Conservation (phyloP, 2,797 vertebrate genomes). For the Gymnocypris eckloni region DNA sequence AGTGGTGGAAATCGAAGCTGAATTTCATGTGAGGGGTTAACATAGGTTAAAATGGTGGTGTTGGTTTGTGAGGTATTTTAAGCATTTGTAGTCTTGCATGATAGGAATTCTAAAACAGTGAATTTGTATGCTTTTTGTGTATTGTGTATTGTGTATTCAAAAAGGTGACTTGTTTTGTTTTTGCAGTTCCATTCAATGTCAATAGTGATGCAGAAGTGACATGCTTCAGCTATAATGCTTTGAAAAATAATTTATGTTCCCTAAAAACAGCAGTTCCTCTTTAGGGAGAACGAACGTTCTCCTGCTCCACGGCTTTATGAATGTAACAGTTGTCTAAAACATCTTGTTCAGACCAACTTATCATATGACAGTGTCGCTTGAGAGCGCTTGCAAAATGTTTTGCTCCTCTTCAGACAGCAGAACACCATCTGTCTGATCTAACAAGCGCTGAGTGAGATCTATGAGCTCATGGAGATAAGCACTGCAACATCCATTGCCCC, state of each 20-base stretch:
- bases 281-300: conserved; percentile 10
- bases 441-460: conserved; percentile 46
- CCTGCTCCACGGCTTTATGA: conserved; percentile 31
- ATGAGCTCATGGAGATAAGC: conserved; percentile 18
- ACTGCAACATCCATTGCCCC: conserved; percentile 26
- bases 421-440: conserved; percentile 56
- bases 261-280: conserved; percentile 20
- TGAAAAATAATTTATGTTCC: neutral
- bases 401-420: conserved; percentile 28
- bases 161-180: neutral
- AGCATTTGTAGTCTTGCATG: neutral
- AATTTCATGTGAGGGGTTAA: conserved; percentile 2
- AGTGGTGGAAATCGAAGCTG: conserved; percentile 10
- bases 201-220: neutral
- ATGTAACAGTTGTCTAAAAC: conserved; percentile 26
- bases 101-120: neutral
- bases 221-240: neutral
- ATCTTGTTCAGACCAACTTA: conserved; percentile 43
- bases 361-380: conserved; percentile 32
- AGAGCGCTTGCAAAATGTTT: conserved; percentile 46
- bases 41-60: neutral
- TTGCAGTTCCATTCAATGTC: neutral
- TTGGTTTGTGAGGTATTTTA: neutral
- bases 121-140: neutral
- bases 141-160: too few relatives aligned